These are phyloP conservation scores for Chydorus sphaericus DNA, from an alignment of 2,888 invertebrate genomes.

Conservation along the genomic window DNA sequence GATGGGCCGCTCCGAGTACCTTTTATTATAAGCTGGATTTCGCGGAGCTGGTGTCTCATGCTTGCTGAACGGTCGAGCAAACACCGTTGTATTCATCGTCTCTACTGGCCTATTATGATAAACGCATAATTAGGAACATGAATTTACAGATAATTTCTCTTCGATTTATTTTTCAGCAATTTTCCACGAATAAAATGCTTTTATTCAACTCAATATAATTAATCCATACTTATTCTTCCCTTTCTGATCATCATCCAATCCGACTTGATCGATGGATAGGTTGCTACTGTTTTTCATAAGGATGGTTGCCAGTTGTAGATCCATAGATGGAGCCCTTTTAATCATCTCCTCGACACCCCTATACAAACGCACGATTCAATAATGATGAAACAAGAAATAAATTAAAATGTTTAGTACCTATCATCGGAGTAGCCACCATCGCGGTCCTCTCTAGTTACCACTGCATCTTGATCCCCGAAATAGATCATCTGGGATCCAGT, in stretches of 20 bases:
- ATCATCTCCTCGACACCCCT: background rate
- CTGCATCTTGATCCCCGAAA: background rate
- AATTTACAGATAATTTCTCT: no score
- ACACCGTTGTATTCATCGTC: background rate
- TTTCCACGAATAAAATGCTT: no score
- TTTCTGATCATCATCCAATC: background rate
- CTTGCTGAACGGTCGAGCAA: background rate
- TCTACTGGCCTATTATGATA: background rate
- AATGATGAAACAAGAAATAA: background rate
- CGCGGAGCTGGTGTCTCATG: background rate
- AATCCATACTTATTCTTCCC: background rate
- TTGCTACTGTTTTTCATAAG: background rate
- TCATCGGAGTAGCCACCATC: background rate
- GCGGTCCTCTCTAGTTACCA: background rate
- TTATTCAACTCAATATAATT: no score
- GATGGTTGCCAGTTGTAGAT: background rate
- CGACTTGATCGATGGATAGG: background rate
- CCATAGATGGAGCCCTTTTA: background rate
- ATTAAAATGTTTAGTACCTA: background rate
- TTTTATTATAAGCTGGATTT: background rate
- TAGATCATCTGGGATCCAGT: background rate
- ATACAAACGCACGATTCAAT: background rate
- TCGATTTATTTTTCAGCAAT: no score
- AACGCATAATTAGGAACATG: no score
- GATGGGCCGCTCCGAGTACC: background rate